Evolutionary conservation across 2,888 invertebrate genomes (phyloP), one percentile per base, ranked within the genome.

Genomic region (Megamerina dolium): DNA sequence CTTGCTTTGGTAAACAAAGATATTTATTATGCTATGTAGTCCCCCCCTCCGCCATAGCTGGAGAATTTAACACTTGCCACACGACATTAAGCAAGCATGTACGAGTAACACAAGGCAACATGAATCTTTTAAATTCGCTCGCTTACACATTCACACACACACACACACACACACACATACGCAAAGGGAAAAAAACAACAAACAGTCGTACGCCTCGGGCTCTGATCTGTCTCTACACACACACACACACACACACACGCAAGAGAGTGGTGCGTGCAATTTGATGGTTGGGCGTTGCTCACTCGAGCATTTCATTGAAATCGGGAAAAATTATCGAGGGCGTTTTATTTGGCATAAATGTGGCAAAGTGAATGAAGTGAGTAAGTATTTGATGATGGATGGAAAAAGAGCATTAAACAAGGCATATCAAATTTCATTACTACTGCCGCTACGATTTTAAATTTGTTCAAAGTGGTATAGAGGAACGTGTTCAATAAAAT

Each of bases 341-440:
- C 54, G 54, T 51, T 54, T 54, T 52, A 51, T 54, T 54, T 50
- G 52, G 50, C 50, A 48, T 46, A 43, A 30, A 37, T 33, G 37
- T 21, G 32, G 20, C 27, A 20, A n/a, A 38, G 34, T 43, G 54
- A 51, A 54, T 47, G 43, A 37, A 23, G 10, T 23, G 6, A 23
- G 6, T 23, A 10, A 23, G 10, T 23, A 23, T 6, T 23, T 23
- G 19, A 19, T 30, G 12, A 13, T 13, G 38, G 10, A 17, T 8
- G 17, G 26, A 8, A 65, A 67, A 68, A 64, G 69, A 66, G 66
- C 69, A 68, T 70, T 69, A 67, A 70, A 70, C 68, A 65, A 71
- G 71, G 71, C 71, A 64, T 71, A 72, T 72, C 70, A 65, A 67
- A 71, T 72, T 72, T 71, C 72, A 71, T 71, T 71, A 70, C 58